Base-by-base conservation (phyloP, 2,888 invertebrate genomes). In the Myopa testacea region DNA sequence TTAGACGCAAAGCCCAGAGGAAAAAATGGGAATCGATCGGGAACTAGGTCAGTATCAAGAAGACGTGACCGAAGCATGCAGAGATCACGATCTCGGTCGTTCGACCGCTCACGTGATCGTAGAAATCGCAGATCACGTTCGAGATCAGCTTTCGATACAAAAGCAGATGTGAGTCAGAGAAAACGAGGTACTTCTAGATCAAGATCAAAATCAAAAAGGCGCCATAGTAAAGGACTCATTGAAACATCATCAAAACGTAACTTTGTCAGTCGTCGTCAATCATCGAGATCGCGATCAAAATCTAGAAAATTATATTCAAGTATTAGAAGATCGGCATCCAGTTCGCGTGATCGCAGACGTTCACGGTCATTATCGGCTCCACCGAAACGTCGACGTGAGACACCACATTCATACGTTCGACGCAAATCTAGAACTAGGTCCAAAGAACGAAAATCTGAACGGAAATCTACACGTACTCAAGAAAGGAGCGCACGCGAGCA, bases 241-340 rank as follows among this genome's bases (percentile, higher is more conserved):
- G 45, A 45, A 45, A 6, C 62, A 19, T 62, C 26, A 12, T 62
- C 62, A 26, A 65, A 65, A 16, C 38, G 14, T 4, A 8, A 38
- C 34, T 5, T 37, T 4, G 34, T 37, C n/a, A 26, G 26, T 62
- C 5, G 10, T n/a, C 58, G 4, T 6, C 4, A 62, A 26, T 19
- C 26, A 26, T 65, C 65, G 38, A 65, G 79, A 73, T 81, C 79
- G n/a, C 75, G 76, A n/a, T 78, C 78, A 2, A 16, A 34, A 67
- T 78, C 37, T 14, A 12, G 68, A 78, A 76, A 40, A 14, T 76
- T 69, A 14, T n/a, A 63, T 4, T 16, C 55, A 37, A 74, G 45
- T 75, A 82, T 67, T 72, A 80, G 72, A 37, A 12, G 79, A 45
- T 80, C 80, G 63, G 63, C 67, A 68, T 80, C 81, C 14, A 77